These are phyloP conservation scores for Heliconius cydno DNA, from an alignment of 2,888 invertebrate genomes.

Conservation along the genomic window DNA sequence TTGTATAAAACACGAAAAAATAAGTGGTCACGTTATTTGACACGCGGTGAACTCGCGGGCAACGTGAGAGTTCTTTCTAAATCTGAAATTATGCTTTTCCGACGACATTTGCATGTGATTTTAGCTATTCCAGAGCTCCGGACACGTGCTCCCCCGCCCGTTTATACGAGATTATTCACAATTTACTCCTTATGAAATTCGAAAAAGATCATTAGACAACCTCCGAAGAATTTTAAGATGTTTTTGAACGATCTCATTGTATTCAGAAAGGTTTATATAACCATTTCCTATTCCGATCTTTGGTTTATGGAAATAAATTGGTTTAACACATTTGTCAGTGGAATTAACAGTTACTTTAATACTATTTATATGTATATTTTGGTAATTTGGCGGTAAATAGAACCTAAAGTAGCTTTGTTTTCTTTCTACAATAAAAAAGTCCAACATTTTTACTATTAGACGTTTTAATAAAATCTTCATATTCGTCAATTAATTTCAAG, in stretches of 20 bases:
- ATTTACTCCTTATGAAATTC: constrained; percentile 59
- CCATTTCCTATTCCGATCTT: constrained; percentile 46
- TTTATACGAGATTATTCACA: constrained; percentile 61
- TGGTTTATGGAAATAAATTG: constrained; percentile 41
- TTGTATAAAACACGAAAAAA: constrained; percentile 56
- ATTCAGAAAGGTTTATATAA: constrained; percentile 53
- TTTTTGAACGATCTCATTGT: constrained; percentile 49
- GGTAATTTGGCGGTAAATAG: neutral
- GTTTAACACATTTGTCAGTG: constrained; percentile 29
- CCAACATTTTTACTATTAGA: neutral
- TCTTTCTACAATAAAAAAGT: neutral
- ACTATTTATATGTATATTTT: neutral
- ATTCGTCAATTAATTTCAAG: neutral
- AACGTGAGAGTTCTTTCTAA: constrained; percentile 66
- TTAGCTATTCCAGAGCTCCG: constrained; percentile 49
- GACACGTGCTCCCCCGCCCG: constrained; percentile 52
- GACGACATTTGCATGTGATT: constrained; percentile 57
- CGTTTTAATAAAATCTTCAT: neutral
- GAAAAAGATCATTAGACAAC: constrained; percentile 55
- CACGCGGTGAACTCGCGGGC: constrained; percentile 57
- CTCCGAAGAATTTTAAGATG: constrained; percentile 55
- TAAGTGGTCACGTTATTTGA: constrained; percentile 63
- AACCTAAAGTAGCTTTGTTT: constrained; percentile 16
- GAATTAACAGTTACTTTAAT: constrained; percentile 1
- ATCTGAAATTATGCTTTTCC: constrained; percentile 60